A percentile compares a stretch with the other conserved stretches of the same genome.
phyloP scores from a whole-genome alignment of 2,797 vertebrate species.

The Propithecus perrieri region DNA sequence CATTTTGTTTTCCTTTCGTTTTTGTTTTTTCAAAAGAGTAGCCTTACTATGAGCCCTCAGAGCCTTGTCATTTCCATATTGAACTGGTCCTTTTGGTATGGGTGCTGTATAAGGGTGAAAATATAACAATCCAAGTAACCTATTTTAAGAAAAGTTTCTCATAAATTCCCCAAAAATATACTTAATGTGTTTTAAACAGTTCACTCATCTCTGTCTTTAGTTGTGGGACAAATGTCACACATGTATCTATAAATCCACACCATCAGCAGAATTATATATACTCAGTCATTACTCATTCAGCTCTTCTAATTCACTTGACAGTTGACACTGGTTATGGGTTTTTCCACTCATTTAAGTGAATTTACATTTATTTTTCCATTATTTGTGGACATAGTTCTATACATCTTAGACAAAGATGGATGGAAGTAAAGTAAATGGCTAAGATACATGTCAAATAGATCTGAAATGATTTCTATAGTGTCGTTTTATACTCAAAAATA shows the following conservation, averaged over 20 bases:
- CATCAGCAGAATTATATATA: conserved; percentile 76
- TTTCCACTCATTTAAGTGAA: conserved; percentile 77
- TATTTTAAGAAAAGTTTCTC: conserved; percentile 65
- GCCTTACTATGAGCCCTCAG: neutral
- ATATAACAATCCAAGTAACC: neutral
- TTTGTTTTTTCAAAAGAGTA: neutral
- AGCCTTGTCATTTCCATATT: neutral
- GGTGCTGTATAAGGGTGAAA: neutral
- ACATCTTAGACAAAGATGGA: conserved; percentile 69
- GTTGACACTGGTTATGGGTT: conserved; percentile 68
- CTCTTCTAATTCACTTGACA: conserved; percentile 72
- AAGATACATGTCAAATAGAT: conserved; percentile 59
- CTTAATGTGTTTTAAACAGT: conserved; percentile 59
- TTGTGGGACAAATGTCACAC: conserved; percentile 73
- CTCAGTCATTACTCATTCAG: conserved; percentile 64
- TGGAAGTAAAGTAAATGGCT: conserved; percentile 62
- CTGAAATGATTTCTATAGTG: conserved; percentile 49
- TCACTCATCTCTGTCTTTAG: conserved; percentile 62
- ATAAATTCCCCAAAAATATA: conserved; percentile 37
- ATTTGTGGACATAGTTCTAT: conserved; percentile 65
- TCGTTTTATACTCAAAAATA: conserved; percentile 54
- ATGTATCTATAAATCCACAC: conserved; percentile 53
- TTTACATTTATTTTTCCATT: conserved; percentile 73
- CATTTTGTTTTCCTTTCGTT: neutral
- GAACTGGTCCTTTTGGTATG: neutral